phyloP scores from a whole-genome alignment of 2,113 vertebrate genomes.

The Pachypanchax playfairii region DNA sequence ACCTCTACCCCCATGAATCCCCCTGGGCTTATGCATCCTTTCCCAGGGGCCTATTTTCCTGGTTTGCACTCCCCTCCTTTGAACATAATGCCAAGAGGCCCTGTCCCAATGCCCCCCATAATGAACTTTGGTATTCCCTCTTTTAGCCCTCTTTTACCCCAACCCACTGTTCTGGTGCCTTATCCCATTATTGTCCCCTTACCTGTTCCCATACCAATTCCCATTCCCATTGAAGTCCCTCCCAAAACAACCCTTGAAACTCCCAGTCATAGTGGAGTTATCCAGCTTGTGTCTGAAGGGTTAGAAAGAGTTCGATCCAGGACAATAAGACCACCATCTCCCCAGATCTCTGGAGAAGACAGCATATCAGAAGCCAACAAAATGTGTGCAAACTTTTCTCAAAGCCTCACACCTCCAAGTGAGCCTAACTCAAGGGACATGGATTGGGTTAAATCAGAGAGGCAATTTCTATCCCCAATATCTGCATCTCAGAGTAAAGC shows the following conservation, averaged over 20 bases:
- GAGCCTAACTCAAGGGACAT: conserved; percentile 82
- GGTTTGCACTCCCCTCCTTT: conserved; percentile 89
- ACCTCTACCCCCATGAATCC: conserved; percentile 87
- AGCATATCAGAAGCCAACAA: conserved; percentile 64
- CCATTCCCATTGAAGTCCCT: conserved; percentile 90
- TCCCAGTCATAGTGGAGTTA: conserved; percentile 86
- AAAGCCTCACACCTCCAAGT: conserved; percentile 81
- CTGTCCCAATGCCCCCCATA: conserved; percentile 88
- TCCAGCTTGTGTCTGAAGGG: conserved; percentile 87
- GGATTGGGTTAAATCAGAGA: conserved; percentile 80
- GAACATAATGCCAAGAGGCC: conserved; percentile 93
- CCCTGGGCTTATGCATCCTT: conserved; percentile 87
- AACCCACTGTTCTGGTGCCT: conserved; percentile 92
- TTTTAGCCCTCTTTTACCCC: conserved; percentile 91
- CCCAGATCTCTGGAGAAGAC: conserved; percentile 55
- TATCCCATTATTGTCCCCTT: conserved; percentile 95
- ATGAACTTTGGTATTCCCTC: conserved; percentile 93
- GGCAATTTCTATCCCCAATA: conserved; percentile 80
- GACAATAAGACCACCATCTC: conserved; percentile 79
- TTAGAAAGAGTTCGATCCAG: conserved; percentile 77
- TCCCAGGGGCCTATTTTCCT: conserved; percentile 86
- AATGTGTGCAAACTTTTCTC: conserved; percentile 69
- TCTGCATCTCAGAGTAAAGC: conserved; percentile 78
- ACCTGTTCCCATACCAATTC: conserved; percentile 94
- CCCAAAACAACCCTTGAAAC: conserved; percentile 85